Base-by-base conservation (phyloP, 2,888 invertebrate genomes). In the Pseudococcus longispinus region DNA sequence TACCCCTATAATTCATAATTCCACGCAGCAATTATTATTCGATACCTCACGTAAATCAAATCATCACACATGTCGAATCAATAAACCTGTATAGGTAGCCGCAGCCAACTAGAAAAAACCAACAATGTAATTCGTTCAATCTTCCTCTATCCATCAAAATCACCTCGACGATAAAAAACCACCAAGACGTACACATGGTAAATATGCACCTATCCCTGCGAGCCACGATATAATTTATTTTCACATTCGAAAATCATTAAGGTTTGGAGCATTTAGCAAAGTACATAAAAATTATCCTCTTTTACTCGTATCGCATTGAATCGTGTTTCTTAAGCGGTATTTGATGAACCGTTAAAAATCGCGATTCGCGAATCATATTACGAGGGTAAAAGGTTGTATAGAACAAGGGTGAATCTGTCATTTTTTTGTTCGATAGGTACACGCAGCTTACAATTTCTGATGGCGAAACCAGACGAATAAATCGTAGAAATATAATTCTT, bases 371-470 rank as follows among this genome's bases (percentile, higher is more conserved):
- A 80, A 80, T 80, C 77, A 80, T 80, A 80, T 80, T 80, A 80
- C 77, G 77, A 15, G 42, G 77, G 77, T 42, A 20, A 42, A 42
- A 80, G 37, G 42, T 80, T 80, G 77, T 80, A 80, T 80, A 37
- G 29, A 70, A 70, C 77, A 42, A 80, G 77, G 77, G 77, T 80
- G 77, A 80, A 80, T 80, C 77, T 80, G 77, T 80, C 77, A 80
- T 80, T 80, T 80, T 74, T 77, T 77, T 13, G 18, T 42, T 80
- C 13, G 60, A 80, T 80, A 11, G 2, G 32, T 74, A n/a, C 3
- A 60, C 60, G 44, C 37, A 37, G 8, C 37, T 37, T 46, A 13
- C n/a, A 32, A 80, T 80, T 42, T 80, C 11, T 20, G 42, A 20
- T 37, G 13, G 77, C 42, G 20, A 80, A 80, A 8, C 37, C 37